Base-by-base conservation (phyloP, 2,888 invertebrate genomes). In the Oeneis ivallda region DNA sequence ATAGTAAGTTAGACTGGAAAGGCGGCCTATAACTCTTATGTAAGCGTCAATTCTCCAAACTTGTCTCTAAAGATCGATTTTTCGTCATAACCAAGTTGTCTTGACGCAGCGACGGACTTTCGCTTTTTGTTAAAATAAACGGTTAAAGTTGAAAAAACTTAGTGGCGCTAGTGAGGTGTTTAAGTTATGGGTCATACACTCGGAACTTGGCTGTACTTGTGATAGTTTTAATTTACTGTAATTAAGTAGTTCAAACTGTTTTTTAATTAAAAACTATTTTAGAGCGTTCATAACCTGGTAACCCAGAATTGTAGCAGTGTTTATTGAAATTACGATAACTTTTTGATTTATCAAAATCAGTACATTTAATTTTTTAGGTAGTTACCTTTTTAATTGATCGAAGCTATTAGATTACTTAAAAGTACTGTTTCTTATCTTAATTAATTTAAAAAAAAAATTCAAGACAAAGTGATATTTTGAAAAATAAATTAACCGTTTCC, bases 31-130 rank as follows among this genome's bases (percentile, higher is more conserved):
- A 76, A 75, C 75, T 69, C 75, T 89, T 90, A 87, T 81, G 82
- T 86, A 89, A 89, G 80, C 74, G 70, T 54, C 86, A 85, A 87
- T 86, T 89, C 89, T 83, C 86, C 80, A 68, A 82, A 79, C 78
- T 78, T 76, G 77, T 77, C 71, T 76, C 74, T 37, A 73, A 77
- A 73, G 75, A 65, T 78, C 78, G 76, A 77, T 79, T 80, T 81
- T 86, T 84, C 78, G 83, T 83, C 84, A 87, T 82, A 85, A 82
- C 82, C 75, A 75, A 79, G 75, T 71, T 75, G 81, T 80, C 79
- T 74, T 75, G 69, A 68, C 76, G 72, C 65, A 71, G 81, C 79
- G 81, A 74, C 68, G 77, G 77, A 83, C 88, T 89, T 89, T 89
- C 86, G 76, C 77, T 76, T 75, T 74, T 72, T 70, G 63, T 70